Evolutionary conservation across 2,113 vertebrate species (phyloP).

Genomic region (Platysteira castanea): DNA sequence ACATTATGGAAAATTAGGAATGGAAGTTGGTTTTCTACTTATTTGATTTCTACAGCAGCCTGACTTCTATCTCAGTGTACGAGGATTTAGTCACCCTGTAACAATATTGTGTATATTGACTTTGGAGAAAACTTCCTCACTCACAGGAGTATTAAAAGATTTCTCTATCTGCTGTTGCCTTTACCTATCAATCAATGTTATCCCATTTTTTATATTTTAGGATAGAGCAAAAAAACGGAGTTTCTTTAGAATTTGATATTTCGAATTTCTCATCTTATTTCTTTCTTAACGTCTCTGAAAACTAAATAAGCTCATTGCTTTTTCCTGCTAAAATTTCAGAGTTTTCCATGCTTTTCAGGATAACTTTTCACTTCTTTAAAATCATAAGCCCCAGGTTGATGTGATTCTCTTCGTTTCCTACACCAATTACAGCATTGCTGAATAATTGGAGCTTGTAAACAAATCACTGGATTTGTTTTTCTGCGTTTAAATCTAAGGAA

Average conservation of each 20-base stretch:
- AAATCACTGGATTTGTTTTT: not conserved
- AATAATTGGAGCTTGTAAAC: not conserved
- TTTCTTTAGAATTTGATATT: not conserved
- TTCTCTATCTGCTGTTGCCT: not conserved
- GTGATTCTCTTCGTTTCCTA: not conserved
- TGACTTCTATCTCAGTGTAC: not conserved
- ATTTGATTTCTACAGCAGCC: not conserved
- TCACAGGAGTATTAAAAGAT: not conserved
- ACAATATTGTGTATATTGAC: not conserved
- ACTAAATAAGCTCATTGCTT: not conserved
- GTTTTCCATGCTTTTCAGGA: not conserved
- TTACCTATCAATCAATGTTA: not conserved
- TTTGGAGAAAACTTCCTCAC: not conserved
- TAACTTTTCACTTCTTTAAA: not conserved
- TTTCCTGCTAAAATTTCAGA: not conserved
- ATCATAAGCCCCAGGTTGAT: not conserved
- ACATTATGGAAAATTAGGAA: not conserved
- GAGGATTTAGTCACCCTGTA: not conserved
- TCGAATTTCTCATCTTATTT: not conserved
- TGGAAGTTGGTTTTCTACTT: not conserved
- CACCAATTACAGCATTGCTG: not conserved
- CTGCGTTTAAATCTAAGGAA: not conserved
- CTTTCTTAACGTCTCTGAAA: not conserved
- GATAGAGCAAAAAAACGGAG: accelerated
- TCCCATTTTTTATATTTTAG: not conserved